A percentile compares a stretch with the other conserved stretches of the same genome.
These are phyloP conservation scores for Gymnosoma rotundatum DNA, from an alignment of 2,888 invertebrate species.

Conservation along the genomic window DNA sequence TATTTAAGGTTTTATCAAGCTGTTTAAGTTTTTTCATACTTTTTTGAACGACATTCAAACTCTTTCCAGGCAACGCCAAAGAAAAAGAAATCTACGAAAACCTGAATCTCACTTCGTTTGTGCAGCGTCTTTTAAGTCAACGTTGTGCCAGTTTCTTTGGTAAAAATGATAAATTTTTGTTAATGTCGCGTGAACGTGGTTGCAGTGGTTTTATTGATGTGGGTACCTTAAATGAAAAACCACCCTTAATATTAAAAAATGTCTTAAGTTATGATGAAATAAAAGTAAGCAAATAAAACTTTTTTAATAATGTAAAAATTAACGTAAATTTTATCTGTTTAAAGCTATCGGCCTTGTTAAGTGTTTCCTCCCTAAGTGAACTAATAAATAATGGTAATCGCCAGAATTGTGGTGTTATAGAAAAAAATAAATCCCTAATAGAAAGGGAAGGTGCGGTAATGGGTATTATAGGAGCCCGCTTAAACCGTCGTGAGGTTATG, in stretches of 20 bases:
- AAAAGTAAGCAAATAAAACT: slow-evolving; percentile 79
- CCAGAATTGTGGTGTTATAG: slow-evolving; percentile 83
- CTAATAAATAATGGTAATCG: slow-evolving; percentile 85
- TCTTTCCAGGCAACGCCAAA: slow-evolving; percentile 75
- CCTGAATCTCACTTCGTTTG: slow-evolving; percentile 82
- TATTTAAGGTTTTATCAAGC: too few species aligned
- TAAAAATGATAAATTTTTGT: slow-evolving; percentile 81
- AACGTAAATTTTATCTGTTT: too few species aligned
- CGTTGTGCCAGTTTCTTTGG: slow-evolving; percentile 83
- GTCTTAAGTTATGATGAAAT: slow-evolving; percentile 85
- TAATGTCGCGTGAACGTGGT: slow-evolving; percentile 82
- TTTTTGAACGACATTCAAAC: neutral
- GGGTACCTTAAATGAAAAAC: slow-evolving; percentile 82
- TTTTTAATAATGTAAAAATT: too few species aligned
- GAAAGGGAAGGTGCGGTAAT: slow-evolving; percentile 83
- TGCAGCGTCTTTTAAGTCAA: slow-evolving; percentile 83
- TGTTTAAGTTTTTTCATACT: neutral
- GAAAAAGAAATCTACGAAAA: slow-evolving; percentile 81
- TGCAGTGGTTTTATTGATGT: slow-evolving; percentile 83
- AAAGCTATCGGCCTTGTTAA: slow-evolving; percentile 83
- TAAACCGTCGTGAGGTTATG: slow-evolving; percentile 83
- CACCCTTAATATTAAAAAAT: slow-evolving; percentile 82
- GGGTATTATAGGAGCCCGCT: slow-evolving; percentile 83
- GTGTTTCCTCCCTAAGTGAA: slow-evolving; percentile 84
- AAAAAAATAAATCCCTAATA: slow-evolving; percentile 79